These are phyloP conservation scores for Merluccius polli DNA, from an alignment of 2,797 vertebrate species.

Conservation along the genomic window DNA sequence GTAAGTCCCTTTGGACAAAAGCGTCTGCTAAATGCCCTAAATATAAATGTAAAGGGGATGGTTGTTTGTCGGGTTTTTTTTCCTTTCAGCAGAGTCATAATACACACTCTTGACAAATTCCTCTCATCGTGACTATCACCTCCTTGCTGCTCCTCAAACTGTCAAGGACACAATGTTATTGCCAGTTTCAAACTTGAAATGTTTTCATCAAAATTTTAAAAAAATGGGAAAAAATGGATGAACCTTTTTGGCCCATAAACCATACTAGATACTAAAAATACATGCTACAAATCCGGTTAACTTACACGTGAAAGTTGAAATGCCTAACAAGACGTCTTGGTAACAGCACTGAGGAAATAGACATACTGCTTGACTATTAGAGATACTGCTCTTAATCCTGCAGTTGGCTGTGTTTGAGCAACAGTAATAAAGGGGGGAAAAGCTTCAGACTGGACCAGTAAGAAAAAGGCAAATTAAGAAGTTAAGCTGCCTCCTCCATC, in stretches of 20 bases:
- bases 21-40: no score
- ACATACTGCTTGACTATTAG: neutral
- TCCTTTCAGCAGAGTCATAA: slow-evolving; percentile 35
- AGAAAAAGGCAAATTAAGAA: slow-evolving; percentile 48
- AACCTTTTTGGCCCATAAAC: neutral
- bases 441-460: slow-evolving; percentile 37
- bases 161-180: slow-evolving; percentile 22
- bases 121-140: slow-evolving; percentile 56
- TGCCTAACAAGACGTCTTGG: neutral
- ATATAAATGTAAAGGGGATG: neutral
- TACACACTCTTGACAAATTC: slow-evolving; percentile 62
- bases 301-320: neutral
- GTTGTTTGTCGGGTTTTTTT: slow-evolving; percentile 12
- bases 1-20: no score
- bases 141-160: slow-evolving; percentile 30
- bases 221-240: neutral
- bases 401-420: slow-evolving; percentile 32
- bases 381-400: slow-evolving; percentile 16
- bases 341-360: neutral
- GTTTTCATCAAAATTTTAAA: neutral
- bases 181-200: neutral
- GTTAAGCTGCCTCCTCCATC: slow-evolving; percentile 38
- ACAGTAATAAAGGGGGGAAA: slow-evolving; percentile 30
- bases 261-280: neutral
- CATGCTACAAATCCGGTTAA: neutral